Percentiles rank a stretch among this genome's conserved stretches.
phyloP scores from a whole-genome alignment of 2,888 invertebrate genomes.

The Tetramorium bicarinatum region DNA sequence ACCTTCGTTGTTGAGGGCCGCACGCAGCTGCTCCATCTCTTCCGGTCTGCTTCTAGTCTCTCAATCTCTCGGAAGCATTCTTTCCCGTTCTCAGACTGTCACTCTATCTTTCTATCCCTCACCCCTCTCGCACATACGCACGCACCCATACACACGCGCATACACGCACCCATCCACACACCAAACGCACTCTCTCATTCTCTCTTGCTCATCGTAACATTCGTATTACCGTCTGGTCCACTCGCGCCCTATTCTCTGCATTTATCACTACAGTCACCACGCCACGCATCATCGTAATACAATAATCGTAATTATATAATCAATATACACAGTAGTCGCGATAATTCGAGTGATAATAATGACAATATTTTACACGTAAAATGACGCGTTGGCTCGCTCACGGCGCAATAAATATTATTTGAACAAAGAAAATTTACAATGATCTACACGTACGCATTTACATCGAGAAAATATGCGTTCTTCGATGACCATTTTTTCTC shows the following conservation, averaged over 20 bases:
- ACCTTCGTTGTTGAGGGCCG: constrained; percentile 67
- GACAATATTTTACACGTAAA: constrained; percentile 86
- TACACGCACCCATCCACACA: background rate
- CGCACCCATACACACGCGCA: background rate
- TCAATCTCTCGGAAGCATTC: constrained; percentile 62
- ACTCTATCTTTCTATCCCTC: constrained; percentile 55
- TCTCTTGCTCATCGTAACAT: constrained; percentile 6
- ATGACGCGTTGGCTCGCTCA: constrained; percentile 82
- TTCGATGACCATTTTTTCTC: constrained; percentile 59
- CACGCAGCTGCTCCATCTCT: constrained; percentile 63
- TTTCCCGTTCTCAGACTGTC: constrained; percentile 62
- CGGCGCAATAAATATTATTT: constrained; percentile 85
- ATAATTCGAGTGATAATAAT: constrained; percentile 85
- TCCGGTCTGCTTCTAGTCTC: constrained; percentile 49
- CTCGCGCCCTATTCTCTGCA: constrained; percentile 26
- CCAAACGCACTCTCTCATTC: constrained; percentile 15
- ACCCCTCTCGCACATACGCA: constrained; percentile 18
- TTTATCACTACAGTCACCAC: constrained; percentile 43
- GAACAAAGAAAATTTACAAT: constrained; percentile 85
- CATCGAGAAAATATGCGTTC: constrained; percentile 68
- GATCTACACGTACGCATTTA: constrained; percentile 77
- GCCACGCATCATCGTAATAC: constrained; percentile 63
- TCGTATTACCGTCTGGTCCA: background rate
- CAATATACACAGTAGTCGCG: constrained; percentile 84
- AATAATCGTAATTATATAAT: constrained; percentile 78